A percentile compares a stretch with the other conserved stretches of the same genome.
Evolutionary conservation across 2,113 vertebrate genomes (phyloP).

Genomic region (Psilopogon haemacephalus): DNA sequence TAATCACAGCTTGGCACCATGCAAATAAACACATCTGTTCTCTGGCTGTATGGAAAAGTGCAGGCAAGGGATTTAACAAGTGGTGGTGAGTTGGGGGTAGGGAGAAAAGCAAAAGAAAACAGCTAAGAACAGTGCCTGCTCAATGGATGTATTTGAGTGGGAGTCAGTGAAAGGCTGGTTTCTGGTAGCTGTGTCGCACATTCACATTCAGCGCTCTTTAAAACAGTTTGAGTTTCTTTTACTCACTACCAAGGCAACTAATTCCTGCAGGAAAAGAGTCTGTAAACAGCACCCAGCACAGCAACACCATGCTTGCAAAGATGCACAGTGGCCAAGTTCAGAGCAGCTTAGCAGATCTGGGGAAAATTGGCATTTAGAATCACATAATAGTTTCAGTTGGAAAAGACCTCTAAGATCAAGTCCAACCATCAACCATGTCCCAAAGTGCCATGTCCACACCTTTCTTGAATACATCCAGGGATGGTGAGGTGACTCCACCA

Average conservation of each 20-base stretch:
- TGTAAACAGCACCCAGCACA: not conserved
- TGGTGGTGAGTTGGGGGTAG: not conserved
- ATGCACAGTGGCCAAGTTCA: not conserved
- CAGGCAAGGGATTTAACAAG: not conserved
- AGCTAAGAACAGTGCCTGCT: not conserved
- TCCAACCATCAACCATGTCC: too few species aligned
- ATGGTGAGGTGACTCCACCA: too few species aligned
- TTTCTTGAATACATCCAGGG: too few species aligned
- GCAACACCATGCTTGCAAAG: not conserved
- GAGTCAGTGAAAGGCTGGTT: not conserved
- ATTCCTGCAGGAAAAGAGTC: slow-evolving; percentile 1
- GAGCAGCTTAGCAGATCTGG: not conserved
- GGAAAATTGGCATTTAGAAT: not conserved
- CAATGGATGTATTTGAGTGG: not conserved
- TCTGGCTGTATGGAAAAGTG: not conserved
- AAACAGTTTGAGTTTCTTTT: not conserved
- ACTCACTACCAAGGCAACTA: slow-evolving; percentile 52
- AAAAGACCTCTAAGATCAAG: too few species aligned
- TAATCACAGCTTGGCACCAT: not conserved
- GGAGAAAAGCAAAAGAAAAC: not conserved
- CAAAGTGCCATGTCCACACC: too few species aligned
- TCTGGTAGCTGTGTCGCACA: not conserved
- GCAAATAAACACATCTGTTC: slow-evolving; percentile 29
- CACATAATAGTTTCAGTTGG: too few species aligned
- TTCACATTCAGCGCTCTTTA: not conserved